phyloP scores from a whole-genome alignment of 2,113 vertebrate species.

The Coreoperca whiteheadi region DNA sequence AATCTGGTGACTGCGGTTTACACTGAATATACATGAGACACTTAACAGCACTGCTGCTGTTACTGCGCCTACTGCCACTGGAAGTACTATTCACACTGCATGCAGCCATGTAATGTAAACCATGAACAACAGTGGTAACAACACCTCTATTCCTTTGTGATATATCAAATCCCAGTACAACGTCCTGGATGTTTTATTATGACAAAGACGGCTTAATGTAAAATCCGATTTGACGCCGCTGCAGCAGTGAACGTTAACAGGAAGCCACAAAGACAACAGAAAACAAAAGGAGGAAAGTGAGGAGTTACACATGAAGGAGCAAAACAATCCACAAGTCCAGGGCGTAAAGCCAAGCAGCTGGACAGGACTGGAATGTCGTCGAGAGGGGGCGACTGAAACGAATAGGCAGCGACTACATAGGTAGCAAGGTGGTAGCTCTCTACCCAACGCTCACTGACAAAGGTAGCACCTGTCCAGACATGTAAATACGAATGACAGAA shows the following conservation, averaged over 20 bases:
- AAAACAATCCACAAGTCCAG: background rate
- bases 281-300: constrained; percentile 58
- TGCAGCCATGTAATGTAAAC: background rate
- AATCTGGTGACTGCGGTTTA: background rate
- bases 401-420: too few relatives aligned
- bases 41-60: background rate
- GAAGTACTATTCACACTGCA: background rate
- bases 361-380: background rate
- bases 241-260: constrained; percentile 37
- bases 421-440: too few relatives aligned
- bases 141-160: background rate
- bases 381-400: too few relatives aligned
- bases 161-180: background rate
- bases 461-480: too few relatives aligned
- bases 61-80: background rate
- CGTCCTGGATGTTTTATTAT: too few relatives aligned
- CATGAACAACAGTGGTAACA: background rate
- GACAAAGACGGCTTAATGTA: too few relatives aligned
- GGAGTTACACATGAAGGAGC: constrained; percentile 7
- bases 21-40: background rate
- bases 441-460: too few relatives aligned
- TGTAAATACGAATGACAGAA: too few relatives aligned
- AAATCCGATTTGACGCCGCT: background rate
- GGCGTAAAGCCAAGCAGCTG: background rate
- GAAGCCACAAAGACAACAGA: constrained; percentile 30